Evolutionary conservation across 2,797 vertebrate species (phyloP).

Genomic region (Spinus pinus): DNA sequence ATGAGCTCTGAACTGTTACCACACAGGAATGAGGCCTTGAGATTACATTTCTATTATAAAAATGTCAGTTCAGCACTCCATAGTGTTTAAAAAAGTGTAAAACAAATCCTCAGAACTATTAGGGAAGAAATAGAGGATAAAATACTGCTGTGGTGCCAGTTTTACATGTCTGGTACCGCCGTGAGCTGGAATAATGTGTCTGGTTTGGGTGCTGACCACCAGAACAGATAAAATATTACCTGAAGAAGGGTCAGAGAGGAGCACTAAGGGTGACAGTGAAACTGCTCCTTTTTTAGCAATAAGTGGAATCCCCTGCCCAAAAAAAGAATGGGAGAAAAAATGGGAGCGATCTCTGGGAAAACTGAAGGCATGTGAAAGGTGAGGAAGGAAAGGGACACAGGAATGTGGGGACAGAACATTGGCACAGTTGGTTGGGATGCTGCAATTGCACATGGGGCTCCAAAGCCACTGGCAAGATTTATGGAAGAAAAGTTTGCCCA

Average conservation of each 20-base stretch:
- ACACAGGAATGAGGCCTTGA: neutral
- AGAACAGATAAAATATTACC: neutral
- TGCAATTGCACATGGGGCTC: accelerated
- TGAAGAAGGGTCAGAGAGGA: neutral
- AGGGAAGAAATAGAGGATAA: neutral
- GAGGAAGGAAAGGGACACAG: neutral
- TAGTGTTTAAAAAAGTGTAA: neutral
- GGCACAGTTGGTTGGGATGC: neutral
- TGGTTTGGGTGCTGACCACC: neutral
- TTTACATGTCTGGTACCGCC: neutral
- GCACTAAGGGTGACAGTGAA: neutral
- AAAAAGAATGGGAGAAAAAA: neutral
- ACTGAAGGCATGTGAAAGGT: neutral
- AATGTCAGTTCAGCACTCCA: neutral
- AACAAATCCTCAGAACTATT: neutral
- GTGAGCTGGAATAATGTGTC: neutral
- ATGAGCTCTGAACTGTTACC: neutral
- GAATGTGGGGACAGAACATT: accelerated
- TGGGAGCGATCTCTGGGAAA: neutral
- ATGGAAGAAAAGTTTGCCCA: neutral
- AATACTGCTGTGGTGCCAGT: neutral
- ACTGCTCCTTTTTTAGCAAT: neutral
- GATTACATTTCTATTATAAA: neutral
- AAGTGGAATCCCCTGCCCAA: neutral
- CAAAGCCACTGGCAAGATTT: neutral